Percentiles rank a stretch among this genome's conserved stretches.
phyloP scores from a whole-genome alignment of 2,797 vertebrate species.

The Scolopax rusticola region DNA sequence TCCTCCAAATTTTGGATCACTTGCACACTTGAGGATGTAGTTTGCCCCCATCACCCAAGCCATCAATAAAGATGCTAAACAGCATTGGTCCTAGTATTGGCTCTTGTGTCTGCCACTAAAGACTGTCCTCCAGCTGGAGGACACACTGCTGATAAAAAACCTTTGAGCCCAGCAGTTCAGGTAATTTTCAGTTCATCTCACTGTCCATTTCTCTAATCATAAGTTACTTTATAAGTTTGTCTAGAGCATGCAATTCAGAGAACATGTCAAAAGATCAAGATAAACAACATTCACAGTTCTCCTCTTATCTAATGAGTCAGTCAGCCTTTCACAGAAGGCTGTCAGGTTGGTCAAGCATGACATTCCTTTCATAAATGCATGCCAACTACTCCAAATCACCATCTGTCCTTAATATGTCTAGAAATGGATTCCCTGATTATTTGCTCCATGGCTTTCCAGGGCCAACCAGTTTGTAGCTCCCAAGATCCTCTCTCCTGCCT shows the following conservation, averaged over 20 bases:
- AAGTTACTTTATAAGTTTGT: neutral
- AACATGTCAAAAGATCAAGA: neutral
- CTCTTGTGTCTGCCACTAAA: too few species aligned
- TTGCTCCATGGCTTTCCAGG: neutral
- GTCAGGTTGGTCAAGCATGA: neutral
- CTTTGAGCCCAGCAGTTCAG: neutral
- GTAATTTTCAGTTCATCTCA: neutral
- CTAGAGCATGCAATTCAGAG: neutral
- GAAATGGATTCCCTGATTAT: neutral
- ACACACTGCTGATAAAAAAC: neutral
- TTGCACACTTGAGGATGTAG: neutral
- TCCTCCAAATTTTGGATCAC: neutral
- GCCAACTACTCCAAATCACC: neutral
- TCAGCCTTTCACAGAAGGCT: neutral
- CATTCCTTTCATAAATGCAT: neutral
- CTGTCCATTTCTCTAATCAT: neutral
- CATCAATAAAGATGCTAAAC: neutral
- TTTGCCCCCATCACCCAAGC: neutral
- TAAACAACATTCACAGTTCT: neutral
- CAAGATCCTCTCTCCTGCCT: neutral
- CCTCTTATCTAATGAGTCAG: neutral
- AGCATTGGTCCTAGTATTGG: rapidly evolving
- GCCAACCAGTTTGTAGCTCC: neutral
- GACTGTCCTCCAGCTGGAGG: neutral
- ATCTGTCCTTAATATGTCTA: neutral